These are phyloP conservation scores for Aythya baeri DNA, from an alignment of 2,113 vertebrate species.

Conservation along the genomic window DNA sequence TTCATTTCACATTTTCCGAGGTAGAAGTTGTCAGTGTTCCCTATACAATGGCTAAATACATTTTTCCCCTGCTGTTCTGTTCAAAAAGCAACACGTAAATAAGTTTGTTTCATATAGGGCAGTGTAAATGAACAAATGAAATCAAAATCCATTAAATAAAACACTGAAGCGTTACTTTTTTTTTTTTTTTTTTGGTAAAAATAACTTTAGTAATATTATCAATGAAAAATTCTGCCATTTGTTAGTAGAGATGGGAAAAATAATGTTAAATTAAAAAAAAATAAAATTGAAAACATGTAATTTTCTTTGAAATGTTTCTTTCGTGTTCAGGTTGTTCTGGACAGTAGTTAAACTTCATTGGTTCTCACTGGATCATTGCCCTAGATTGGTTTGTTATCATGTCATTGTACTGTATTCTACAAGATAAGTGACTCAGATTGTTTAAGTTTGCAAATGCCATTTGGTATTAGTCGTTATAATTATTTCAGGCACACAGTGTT, in stretches of 20 bases:
- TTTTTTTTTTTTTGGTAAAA: not conserved
- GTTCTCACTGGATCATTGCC: not conserved
- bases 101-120: not conserved
- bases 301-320: not conserved
- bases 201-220: not conserved
- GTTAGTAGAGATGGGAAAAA: not conserved
- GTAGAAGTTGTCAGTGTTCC: not conserved
- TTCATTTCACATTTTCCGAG: not conserved
- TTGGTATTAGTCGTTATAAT: not conserved
- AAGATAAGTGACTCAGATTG: not conserved
- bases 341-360: not conserved
- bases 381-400: not conserved
- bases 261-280: not conserved
- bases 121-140: not conserved
- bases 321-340: not conserved
- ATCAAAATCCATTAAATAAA: not conserved
- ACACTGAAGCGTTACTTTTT: not conserved
- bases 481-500: not conserved
- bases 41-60: not conserved
- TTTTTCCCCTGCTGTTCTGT: not conserved
- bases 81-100: not conserved
- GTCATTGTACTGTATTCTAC: not conserved
- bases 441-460: not conserved
- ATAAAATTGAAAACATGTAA: not conserved
- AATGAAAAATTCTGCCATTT: not conserved